These are phyloP conservation scores for Nipponacmea schrenckii DNA, from an alignment of 2,888 invertebrate species.

Conservation along the genomic window DNA sequence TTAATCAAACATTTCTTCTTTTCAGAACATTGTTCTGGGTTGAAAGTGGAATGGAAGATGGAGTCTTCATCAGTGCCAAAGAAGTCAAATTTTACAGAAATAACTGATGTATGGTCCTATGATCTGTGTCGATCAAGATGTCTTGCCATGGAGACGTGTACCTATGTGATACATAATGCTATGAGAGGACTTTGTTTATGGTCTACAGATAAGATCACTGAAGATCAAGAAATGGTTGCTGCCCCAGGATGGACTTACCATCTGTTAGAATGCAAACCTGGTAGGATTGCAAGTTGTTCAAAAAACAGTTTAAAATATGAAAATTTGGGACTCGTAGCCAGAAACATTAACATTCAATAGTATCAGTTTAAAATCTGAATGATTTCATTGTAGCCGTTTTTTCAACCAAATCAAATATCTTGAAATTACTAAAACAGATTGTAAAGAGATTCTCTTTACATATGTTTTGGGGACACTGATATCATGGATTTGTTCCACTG, in stretches of 20 bases:
- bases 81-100: conserved; percentile 8
- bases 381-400: too few relatives aligned
- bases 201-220: conserved; percentile 4
- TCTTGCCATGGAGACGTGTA: conserved; percentile 24
- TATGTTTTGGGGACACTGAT: too few relatives aligned
- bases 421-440: too few relatives aligned
- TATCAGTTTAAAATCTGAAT: too few relatives aligned
- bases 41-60: conserved; percentile 20
- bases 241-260: conserved; percentile 22
- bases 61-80: conserved; percentile 15
- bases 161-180: conserved; percentile 31
- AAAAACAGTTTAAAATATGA: too few relatives aligned
- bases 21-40: conserved; percentile 28
- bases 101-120: conserved; percentile 32
- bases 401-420: too few relatives aligned
- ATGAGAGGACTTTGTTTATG: conserved; percentile 36
- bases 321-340: too few relatives aligned
- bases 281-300: not conserved
- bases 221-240: conserved; percentile 1
- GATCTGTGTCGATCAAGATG: conserved; percentile 34
- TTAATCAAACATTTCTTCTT: not conserved
- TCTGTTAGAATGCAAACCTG: conserved; percentile 14
- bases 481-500: too few relatives aligned
- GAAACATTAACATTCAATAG: too few relatives aligned
- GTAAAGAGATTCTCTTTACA: too few relatives aligned